These are phyloP conservation scores for Phoxinus dragarum DNA, from an alignment of 2,797 vertebrate genomes.

Conservation along the genomic window DNA sequence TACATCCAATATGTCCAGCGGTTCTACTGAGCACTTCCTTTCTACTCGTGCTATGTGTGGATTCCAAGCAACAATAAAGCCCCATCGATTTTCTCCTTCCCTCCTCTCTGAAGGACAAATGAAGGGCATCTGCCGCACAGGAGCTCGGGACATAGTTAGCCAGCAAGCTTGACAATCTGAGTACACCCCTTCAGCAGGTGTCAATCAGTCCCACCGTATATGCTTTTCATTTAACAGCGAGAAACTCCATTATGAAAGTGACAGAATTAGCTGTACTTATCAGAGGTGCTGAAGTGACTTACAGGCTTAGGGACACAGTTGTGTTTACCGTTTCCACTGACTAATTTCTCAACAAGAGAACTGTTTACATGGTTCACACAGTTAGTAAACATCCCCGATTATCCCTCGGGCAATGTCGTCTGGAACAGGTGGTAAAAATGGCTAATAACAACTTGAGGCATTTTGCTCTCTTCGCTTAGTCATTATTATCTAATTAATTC, in stretches of 20 bases:
- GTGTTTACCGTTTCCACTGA: constrained; percentile 67
- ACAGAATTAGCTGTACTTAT: constrained; percentile 68
- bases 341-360: constrained; percentile 69
- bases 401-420: constrained; percentile 65
- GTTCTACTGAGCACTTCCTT: constrained; percentile 60
- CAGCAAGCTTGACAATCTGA: constrained; percentile 12
- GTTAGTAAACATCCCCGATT: constrained; percentile 66
- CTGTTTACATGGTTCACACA: constrained; percentile 67
- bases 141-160: constrained; percentile 17
- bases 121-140: constrained; percentile 39
- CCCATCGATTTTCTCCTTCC: constrained; percentile 68
- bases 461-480: constrained; percentile 30
- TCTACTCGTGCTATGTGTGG: constrained; percentile 58
- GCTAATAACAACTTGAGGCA: constrained; percentile 35
- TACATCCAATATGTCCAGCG: constrained; percentile 40
- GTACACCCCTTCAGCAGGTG: constrained; percentile 59
- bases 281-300: constrained; percentile 63
- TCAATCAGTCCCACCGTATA: constrained; percentile 59
- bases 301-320: constrained; percentile 68
- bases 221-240: constrained; percentile 55
- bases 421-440: constrained; percentile 47
- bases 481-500: constrained; percentile 37
- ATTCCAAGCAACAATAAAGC: constrained; percentile 67
- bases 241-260: constrained; percentile 49
- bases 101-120: constrained; percentile 71